Conservation (phyloP, 37 sponge, comb jelly and placozoan genomes). For the Hexactinellida sp. region DNA sequence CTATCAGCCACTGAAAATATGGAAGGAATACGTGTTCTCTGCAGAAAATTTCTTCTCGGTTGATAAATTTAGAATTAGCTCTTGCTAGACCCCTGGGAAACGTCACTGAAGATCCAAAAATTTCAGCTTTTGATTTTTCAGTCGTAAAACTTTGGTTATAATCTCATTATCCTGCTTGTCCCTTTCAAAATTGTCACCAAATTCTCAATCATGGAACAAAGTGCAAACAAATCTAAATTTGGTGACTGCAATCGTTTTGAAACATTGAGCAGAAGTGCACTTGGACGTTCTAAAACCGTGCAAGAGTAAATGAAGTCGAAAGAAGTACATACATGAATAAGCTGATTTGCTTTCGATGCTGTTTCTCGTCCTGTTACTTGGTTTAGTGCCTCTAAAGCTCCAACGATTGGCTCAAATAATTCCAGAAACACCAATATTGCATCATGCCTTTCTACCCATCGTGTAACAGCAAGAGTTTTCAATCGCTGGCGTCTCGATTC, state of each 20-base stretch:
- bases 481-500: constrained; percentile 10
- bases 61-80: neutral
- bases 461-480: constrained; percentile 2
- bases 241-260: neutral
- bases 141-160: neutral
- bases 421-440: constrained; percentile 3
- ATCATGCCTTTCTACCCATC: constrained; percentile 13
- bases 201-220: neutral
- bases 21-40: neutral
- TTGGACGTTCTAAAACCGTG: constrained; percentile 10
- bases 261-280: neutral
- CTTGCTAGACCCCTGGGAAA: neutral
- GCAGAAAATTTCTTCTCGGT: neutral
- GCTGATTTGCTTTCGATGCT: constrained; percentile 10
- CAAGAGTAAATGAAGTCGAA: constrained; percentile 9
- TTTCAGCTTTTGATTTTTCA: neutral
- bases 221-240: neutral
- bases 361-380: neutral
- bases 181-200: neutral
- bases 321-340: neutral
- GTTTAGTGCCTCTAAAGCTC: neutral
- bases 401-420: constrained; percentile 11
- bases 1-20: neutral
- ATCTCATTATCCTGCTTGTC: neutral
- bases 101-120: neutral